phyloP scores from a whole-genome alignment of 2,888 invertebrate genomes.

The Bursaphelenchus okinawaensis region DNA sequence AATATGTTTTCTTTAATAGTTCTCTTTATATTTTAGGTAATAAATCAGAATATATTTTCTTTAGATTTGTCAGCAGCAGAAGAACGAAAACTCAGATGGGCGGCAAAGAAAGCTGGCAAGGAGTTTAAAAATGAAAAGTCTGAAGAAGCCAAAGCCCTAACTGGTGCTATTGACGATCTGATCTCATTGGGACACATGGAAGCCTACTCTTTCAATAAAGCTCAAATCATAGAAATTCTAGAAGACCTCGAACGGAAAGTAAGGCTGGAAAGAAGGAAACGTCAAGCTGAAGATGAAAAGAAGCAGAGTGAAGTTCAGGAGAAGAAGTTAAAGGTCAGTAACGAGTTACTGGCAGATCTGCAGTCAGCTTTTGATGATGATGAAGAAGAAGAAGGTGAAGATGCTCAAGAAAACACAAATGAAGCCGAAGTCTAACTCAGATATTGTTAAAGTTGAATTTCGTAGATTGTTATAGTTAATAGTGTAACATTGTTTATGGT shows the following conservation, averaged over 20 bases:
- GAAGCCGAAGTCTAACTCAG: too few relatives aligned
- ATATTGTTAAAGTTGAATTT: too few relatives aligned
- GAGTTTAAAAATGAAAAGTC: constrained; percentile 34
- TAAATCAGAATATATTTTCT: neutral
- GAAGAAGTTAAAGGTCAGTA: neutral
- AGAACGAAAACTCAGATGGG: constrained; percentile 52
- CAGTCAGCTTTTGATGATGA: neutral
- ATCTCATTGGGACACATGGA: constrained; percentile 51
- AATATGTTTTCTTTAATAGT: neutral
- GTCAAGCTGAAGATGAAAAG: neutral
- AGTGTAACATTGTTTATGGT: too few relatives aligned
- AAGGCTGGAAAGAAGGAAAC: neutral
- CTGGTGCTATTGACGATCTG: constrained; percentile 43
- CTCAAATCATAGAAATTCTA: constrained; percentile 32
- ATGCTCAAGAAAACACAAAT: too few relatives aligned
- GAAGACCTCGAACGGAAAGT: constrained; percentile 23
- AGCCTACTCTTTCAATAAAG: constrained; percentile 46
- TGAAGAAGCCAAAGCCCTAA: constrained; percentile 34
- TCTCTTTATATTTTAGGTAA: neutral
- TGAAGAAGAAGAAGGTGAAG: constrained; percentile 1
- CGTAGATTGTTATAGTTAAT: too few relatives aligned
- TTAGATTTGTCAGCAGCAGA: constrained; percentile 44
- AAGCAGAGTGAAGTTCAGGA: neutral
- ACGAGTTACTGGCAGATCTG: constrained; percentile 4
- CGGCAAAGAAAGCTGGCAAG: constrained; percentile 52